Conservation (phyloP, 2,113 vertebrate genomes). For the Fukomys damarensis region DNA sequence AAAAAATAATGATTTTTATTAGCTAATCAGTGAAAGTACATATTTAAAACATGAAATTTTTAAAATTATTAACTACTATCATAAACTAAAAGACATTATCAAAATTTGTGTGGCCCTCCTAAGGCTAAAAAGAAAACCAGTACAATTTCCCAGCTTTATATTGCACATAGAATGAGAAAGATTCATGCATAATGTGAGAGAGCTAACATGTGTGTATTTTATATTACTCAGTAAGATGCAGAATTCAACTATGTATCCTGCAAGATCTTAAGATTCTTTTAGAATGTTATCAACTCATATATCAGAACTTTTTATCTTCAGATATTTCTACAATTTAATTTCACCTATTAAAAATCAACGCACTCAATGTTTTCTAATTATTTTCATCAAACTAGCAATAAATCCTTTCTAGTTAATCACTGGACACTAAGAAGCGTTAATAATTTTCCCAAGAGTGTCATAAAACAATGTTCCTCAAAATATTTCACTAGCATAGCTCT, state of each 20-base stretch:
- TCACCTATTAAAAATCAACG: neutral
- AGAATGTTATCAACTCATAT: neutral
- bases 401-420: neutral
- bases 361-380: neutral
- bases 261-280: neutral
- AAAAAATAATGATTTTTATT: constrained; percentile 25
- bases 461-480: neutral
- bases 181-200: neutral
- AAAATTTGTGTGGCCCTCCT: neutral
- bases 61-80: constrained; percentile 9
- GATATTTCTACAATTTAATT: constrained; percentile 9
- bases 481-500: neutral
- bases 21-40: neutral
- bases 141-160: neutral
- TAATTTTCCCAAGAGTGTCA: neutral
- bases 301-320: neutral
- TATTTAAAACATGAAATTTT: constrained; percentile 9
- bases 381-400: too few species aligned
- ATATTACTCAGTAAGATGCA: neutral
- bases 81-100: neutral
- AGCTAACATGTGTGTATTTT: neutral
- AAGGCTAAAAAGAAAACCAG: constrained; percentile 18
- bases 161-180: neutral
- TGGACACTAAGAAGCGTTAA: neutral
- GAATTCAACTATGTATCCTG: neutral